Evolutionary conservation across 1,140 invertebrate species (phyloP), one percentile per base, ranked within the genome.

Genomic region (Drosophila seguyi): DNA sequence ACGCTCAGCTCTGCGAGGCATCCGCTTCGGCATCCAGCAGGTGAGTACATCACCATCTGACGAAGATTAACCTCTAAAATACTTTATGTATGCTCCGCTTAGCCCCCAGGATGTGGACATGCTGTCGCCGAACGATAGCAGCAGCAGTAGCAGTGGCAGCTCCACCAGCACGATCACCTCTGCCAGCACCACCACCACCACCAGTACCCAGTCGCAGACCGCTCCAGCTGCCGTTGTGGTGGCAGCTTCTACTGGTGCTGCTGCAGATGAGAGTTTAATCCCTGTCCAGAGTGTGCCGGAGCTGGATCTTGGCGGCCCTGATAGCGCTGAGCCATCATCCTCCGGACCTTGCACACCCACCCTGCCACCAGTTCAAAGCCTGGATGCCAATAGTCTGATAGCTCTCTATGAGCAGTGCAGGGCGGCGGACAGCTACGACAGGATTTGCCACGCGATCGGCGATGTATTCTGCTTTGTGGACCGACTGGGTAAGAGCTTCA

Each of bases 1-100:
- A 98, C 92, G 97, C 97, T 29, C 94, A 95, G 80, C 94, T 98
- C 22, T 98, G 97, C 93, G 96, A 97, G 25, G 56, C 65, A 1
- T 18, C 55, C 11, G 20, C 50, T n/a, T 34, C 80, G 31, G 29
- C 61, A 38, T n/a, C 53, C 18, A 60, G 29, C 72, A 69, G 45
- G 72, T 48, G 11, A 27, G 44, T 1, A 47, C n/a, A 14, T 25
- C 10, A 20, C 22, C 13, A 1, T 2, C 6, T 52, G 20, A 6
- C 7, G 10, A 6, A 5, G 11, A 11, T 36, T n/a, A 11, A 55
- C 10, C 13, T 34, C 13, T 38, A 25, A n/a, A 5, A 1, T n/a
- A 34, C n/a, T 0, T n/a, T 31, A 6, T 38, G 1, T 34, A 11
- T 34, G n/a, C n/a, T n/a, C 31, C 11, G 6, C 29, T 34, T 34